Percentiles rank a stretch among this genome's conserved stretches.
These are phyloP conservation scores for Xylota sylvarum DNA, from an alignment of 2,888 invertebrate genomes.

Conservation along the genomic window DNA sequence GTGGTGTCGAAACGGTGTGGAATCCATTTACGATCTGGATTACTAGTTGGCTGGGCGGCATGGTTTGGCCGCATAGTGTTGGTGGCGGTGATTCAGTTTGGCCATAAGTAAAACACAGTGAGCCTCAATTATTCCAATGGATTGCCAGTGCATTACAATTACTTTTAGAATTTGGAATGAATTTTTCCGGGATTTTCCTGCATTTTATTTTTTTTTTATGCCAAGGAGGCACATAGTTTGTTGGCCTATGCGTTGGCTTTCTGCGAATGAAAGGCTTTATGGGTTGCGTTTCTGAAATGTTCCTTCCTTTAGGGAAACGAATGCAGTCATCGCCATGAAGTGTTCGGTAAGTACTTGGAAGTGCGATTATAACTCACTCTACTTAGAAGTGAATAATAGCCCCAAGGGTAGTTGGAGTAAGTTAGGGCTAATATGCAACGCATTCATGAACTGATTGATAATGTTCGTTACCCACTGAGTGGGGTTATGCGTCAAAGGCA, in stretches of 20 bases:
- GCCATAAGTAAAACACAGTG: constrained; percentile 54
- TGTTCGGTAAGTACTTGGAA: neutral
- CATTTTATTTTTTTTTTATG: neutral
- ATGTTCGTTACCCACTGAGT: too few species aligned
- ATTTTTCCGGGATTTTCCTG: constrained; percentile 43
- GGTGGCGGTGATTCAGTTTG: constrained; percentile 58
- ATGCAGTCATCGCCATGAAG: too few species aligned
- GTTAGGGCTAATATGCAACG: too few species aligned
- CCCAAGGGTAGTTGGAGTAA: too few species aligned
- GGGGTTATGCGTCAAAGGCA: too few species aligned
- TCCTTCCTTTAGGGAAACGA: too few species aligned
- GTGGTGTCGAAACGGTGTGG: constrained; percentile 19
- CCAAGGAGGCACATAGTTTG: neutral
- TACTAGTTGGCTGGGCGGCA: constrained; percentile 52
- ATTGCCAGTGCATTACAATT: constrained; percentile 58
- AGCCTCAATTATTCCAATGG: constrained; percentile 62
- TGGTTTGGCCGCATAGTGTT: constrained; percentile 13
- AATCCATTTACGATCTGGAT: constrained; percentile 65
- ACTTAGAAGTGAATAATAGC: too few species aligned
- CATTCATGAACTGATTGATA: too few species aligned
- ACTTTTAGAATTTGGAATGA: constrained; percentile 56
- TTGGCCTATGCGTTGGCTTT: constrained; percentile 9
- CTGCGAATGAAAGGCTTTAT: neutral
- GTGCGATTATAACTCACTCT: too few species aligned
- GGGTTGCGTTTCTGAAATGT: too few species aligned